Base-by-base conservation (phyloP, 2,888 invertebrate genomes). In the Agrenia bidenticulata region DNA sequence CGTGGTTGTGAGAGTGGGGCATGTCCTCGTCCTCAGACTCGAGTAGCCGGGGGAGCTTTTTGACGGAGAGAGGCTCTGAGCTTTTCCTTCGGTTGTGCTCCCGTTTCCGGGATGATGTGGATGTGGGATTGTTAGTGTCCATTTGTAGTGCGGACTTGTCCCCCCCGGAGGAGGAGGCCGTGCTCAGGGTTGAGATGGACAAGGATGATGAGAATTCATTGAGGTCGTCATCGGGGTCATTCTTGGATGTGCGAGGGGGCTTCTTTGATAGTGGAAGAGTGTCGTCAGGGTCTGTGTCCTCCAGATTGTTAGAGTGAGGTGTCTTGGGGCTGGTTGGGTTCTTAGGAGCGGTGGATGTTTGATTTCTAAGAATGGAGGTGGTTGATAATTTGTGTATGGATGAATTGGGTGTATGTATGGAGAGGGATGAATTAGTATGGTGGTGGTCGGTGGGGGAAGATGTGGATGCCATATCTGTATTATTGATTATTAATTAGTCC, bases 401-500 rank as follows among this genome's bases (percentile, higher is more conserved):
- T n/a, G n/a, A n/a, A n/a, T n/a, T n/a, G n/a, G n/a, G n/a, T n/a
- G n/a, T n/a, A n/a, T n/a, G n/a, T n/a, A n/a, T n/a, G n/a, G n/a
- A n/a, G n/a, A n/a, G n/a, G n/a, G n/a, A n/a, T n/a, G n/a, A n/a
- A n/a, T n/a, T n/a, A n/a, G 39, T 5, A 61, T 56, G 50, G 64
- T 51, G 54, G 45, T 41, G 17, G 61, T 41, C 21, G 2, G 21
- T 4, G 11, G 2, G 4, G 51, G 51, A 51, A 51, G 65, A 62
- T 61, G 67, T 64, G 55, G 69, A 67, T 66, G 72, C 67, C 72
- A 72, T 54, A 51, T 51, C 55, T 27, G 37, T 55, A 42, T 72
- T 72, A 72, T 72, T 62, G 72, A 72, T 72, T 72, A 72, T 72
- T 72, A 72, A 72, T 72, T 72, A 72, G 72, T 70, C 63, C 63